Evolutionary conservation across 1,140 invertebrate species (phyloP).

Genomic region (Mesaphorura yosii): DNA sequence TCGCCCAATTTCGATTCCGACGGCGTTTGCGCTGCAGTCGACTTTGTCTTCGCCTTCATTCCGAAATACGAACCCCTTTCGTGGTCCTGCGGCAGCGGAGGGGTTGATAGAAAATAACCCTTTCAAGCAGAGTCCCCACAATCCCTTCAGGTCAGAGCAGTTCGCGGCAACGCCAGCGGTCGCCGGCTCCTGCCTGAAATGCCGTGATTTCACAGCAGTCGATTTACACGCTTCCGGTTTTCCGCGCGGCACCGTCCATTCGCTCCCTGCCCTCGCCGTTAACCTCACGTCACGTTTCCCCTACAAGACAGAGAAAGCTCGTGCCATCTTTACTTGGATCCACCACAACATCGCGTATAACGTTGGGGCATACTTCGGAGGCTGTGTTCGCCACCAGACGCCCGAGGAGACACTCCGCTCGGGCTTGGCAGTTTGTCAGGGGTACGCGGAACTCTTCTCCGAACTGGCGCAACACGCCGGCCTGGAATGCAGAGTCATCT

Average conservation of each 20-base stretch:
- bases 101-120: no score
- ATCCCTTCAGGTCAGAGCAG: no score
- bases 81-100: no score
- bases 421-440: conserved; percentile 4
- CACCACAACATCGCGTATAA: conserved; percentile 6
- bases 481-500: neutral
- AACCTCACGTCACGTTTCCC: neutral
- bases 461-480: neutral
- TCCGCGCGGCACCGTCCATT: neutral
- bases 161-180: no score
- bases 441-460: conserved; percentile 1
- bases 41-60: no score
- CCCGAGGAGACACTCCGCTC: neutral
- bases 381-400: neutral
- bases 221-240: neutral
- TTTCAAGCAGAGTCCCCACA: no score
- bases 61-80: no score
- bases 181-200: no score
- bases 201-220: neutral
- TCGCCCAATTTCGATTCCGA: no score
- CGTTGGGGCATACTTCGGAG: neutral
- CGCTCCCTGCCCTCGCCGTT: neutral
- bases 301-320: neutral
- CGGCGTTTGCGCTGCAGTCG: no score
- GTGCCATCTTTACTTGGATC: conserved; percentile 3